Percentiles rank a stretch among this genome's conserved stretches.
Conservation (phyloP, 30 jellyfish, hydroid and myxozoan genomes). For the Rhopilema esculentum region DNA sequence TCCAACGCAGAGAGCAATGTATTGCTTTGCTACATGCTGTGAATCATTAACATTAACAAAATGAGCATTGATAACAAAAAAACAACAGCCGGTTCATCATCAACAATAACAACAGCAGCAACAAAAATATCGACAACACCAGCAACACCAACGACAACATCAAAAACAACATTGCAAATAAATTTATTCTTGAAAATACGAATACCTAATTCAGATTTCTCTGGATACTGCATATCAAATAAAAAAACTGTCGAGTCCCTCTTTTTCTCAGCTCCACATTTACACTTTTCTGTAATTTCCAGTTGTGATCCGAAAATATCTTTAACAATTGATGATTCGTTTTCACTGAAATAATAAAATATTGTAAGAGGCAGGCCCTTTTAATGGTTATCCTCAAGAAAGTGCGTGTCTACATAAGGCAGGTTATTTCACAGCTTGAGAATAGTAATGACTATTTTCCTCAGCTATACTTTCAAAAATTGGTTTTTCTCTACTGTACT, state of each 20-base stretch:
- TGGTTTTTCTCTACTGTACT: too few species aligned
- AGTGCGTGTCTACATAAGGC: too few species aligned
- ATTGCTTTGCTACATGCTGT: too few species aligned
- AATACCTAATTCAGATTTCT: slow-evolving; percentile 39
- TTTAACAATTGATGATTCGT: slow-evolving; percentile 68
- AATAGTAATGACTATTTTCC: too few species aligned
- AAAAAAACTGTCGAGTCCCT: slow-evolving; percentile 78
- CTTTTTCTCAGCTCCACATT: slow-evolving; percentile 72
- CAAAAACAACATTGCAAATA: neutral
- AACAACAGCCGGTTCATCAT: neutral
- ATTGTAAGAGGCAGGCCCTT: too few species aligned
- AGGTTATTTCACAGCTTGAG: too few species aligned
- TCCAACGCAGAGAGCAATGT: too few species aligned
- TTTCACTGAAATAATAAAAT: slow-evolving; percentile 33
- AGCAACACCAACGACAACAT: neutral
- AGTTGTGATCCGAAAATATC: slow-evolving; percentile 81
- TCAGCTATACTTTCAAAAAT: too few species aligned
- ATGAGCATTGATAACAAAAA: neutral
- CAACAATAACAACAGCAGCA: neutral
- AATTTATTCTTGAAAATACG: neutral
- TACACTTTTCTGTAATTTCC: slow-evolving; percentile 62
- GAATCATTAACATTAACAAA: too few species aligned
- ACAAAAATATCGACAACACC: neutral
- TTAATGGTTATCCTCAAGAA: too few species aligned
- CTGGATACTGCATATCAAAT: slow-evolving; percentile 84